Percentiles rank a stretch among this genome's conserved stretches.
Conservation (phyloP, 2,888 invertebrate genomes). For the Netelia melanura region DNA sequence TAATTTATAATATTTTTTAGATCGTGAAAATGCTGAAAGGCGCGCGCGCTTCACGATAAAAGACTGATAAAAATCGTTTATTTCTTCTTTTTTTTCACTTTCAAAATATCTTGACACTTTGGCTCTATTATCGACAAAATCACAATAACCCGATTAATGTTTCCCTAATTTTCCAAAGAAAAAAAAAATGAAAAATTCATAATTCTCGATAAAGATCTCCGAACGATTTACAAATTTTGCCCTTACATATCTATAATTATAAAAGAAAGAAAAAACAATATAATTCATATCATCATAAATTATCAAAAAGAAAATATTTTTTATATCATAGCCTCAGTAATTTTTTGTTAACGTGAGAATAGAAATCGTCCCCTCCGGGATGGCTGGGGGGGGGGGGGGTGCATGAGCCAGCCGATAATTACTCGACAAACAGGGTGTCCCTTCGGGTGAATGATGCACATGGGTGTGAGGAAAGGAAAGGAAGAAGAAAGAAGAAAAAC, state of each 20-base stretch:
- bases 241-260: too few relatives aligned
- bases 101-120: too few relatives aligned
- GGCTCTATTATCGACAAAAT: neutral
- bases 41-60: too few relatives aligned
- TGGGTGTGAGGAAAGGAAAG: conserved; percentile 39
- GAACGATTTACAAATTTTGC: neutral
- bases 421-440: conserved; percentile 66
- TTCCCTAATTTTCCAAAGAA: too few relatives aligned
- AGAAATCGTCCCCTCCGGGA: conserved; percentile 2
- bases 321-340: conserved; percentile 9
- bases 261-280: neutral
- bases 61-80: too few relatives aligned
- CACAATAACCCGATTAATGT: neutral
- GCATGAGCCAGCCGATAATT: conserved; percentile 72
- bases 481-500: conserved; percentile 41
- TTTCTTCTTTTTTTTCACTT: too few relatives aligned
- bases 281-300: neutral
- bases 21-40: too few relatives aligned
- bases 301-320: neutral
- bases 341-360: conserved; percentile 41
- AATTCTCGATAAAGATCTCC: neutral
- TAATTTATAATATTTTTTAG: too few relatives aligned
- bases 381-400: conserved; percentile 63
- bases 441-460: conserved; percentile 66
- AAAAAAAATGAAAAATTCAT: neutral